Evolutionary conservation across 2,888 invertebrate genomes (phyloP), one percentile per base, ranked within the genome.

Genomic region (Polyommatus icarus): DNA sequence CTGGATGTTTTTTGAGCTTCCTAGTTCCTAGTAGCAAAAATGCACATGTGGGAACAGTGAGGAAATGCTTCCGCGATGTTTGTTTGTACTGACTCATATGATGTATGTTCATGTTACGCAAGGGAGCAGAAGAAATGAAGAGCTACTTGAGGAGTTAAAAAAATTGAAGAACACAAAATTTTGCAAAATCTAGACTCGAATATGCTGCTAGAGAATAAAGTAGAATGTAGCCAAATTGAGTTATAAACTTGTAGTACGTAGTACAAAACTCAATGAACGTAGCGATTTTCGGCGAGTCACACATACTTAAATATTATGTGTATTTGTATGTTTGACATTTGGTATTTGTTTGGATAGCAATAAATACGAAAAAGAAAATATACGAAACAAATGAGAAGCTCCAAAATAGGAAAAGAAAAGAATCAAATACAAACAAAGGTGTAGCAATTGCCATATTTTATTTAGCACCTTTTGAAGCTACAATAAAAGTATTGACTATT

Each of bases 21-120:
- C 79, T 78, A 80, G 78, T 78, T 54, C 81, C 79, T 78, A 80
- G 78, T 79, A 79, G 80, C 76, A 80, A 78, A 79, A 81, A 79
- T 79, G 79, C 76, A 57, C 77, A 79, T 80, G 80, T 79, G 79
- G 78, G 80, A 80, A 79, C 72, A 24, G 20, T 50, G 46, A 77
- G 79, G 76, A 73, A 72, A 61, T 61, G 46, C 76, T 76, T 76
- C 79, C 77, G 50, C 4, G 24, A 12, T 73, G 50, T 20, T 46
- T 40, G 40, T 40, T 20, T 46, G 7, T 24, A 61, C 24, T 61
- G 61, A 61, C 12, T 24, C 24, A 10, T 24, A 61, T 61, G 12
- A 24, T 61, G 61, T 29, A 59, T 59, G 20, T 8, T 57, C 7
- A 8, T 20, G 59, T 59, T n/a, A n/a, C n/a, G 61, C n/a, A n/a